Base-by-base conservation (phyloP, 2,797 vertebrate species). In the Malacoraja senta region DNA sequence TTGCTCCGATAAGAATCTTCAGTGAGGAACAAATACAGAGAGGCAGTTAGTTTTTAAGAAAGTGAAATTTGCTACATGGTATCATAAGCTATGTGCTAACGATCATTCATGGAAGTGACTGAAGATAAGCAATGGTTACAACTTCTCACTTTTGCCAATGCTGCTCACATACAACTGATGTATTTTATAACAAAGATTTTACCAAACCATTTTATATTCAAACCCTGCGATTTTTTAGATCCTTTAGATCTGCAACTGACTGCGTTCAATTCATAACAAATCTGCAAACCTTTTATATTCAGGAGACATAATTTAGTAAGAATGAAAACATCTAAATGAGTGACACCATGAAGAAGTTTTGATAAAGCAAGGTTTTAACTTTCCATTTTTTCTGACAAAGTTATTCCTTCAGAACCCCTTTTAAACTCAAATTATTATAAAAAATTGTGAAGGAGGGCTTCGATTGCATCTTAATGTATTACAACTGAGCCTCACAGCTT, bases 1-100 rank as follows among this genome's bases (percentile, higher is more conserved):
- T 98, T 0, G 99, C 99, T 88, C 99, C 99, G 0, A 99, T 99
- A 94, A 99, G 95, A 95, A 99, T 99, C 98, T 99, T 38, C 32
- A 94, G 93, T 93, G 63, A 94, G 80, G 15, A 93, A 74, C 94
- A 58, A 19, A 94, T 53, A 93, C 80, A 95, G 93, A 94, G 94
- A 3, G 93, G 93, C 76, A 81, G 83, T 94, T 65, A 91, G 38
- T 83, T 93, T 94, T 80, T 94, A 86, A 94, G 94, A 95, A 93
- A 21, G 71, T 24, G 94, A 94, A 94, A 81, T 90, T 84, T 21
- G 17, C 63, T 44, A 72, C 29, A 79, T 58, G 15, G 77, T 84
- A 93, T 77, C 58, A 38, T 79, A 72, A 13, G 63, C 29, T 32
- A 61, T n/a, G 1, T 26, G 58, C 61, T 24, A 86, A 86, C n/a